These are phyloP conservation scores for Platerodrilus igneus DNA, from an alignment of 2,888 invertebrate genomes.

Conservation along the genomic window DNA sequence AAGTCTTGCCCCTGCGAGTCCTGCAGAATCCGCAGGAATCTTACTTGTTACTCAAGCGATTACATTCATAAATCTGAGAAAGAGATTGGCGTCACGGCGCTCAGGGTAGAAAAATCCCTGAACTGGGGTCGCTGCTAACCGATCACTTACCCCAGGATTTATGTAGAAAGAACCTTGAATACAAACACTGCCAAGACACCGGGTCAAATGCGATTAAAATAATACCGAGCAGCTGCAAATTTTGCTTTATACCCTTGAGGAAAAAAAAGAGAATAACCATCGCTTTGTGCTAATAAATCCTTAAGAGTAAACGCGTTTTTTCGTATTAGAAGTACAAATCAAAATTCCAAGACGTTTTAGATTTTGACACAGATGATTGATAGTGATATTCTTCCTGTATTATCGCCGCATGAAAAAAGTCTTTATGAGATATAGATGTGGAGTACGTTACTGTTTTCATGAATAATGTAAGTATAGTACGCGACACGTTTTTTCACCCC, in stretches of 20 bases:
- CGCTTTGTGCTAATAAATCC: background rate
- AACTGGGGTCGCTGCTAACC: constrained; percentile 48
- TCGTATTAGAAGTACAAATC: constrained; percentile 11
- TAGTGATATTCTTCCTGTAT: constrained; percentile 37
- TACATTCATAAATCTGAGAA: constrained; percentile 49
- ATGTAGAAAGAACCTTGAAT: constrained; percentile 46
- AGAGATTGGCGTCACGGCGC: constrained; percentile 43
- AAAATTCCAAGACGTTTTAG: constrained; percentile 17
- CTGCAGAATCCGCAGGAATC: constrained; percentile 28
- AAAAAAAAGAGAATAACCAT: constrained; percentile 7
- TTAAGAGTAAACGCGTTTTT: too few relatives aligned
- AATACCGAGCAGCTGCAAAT: constrained; percentile 13
- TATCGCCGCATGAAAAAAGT: constrained; percentile 27
- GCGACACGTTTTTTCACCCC: constrained; percentile 41
- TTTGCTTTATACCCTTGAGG: constrained; percentile 6
- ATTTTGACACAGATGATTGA: constrained; percentile 33
- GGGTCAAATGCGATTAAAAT: constrained; percentile 28
- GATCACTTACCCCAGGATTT: constrained; percentile 49
- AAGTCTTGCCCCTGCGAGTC: constrained; percentile 17
- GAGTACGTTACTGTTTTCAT: constrained; percentile 44
- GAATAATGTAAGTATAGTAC: constrained; percentile 47
- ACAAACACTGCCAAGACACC: constrained; percentile 39
- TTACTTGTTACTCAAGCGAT: constrained; percentile 47
- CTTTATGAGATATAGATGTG: constrained; percentile 45
- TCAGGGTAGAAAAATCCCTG: constrained; percentile 46